These are phyloP conservation scores for Ips nitidus DNA, from an alignment of 1,140 invertebrate species.

Conservation along the genomic window DNA sequence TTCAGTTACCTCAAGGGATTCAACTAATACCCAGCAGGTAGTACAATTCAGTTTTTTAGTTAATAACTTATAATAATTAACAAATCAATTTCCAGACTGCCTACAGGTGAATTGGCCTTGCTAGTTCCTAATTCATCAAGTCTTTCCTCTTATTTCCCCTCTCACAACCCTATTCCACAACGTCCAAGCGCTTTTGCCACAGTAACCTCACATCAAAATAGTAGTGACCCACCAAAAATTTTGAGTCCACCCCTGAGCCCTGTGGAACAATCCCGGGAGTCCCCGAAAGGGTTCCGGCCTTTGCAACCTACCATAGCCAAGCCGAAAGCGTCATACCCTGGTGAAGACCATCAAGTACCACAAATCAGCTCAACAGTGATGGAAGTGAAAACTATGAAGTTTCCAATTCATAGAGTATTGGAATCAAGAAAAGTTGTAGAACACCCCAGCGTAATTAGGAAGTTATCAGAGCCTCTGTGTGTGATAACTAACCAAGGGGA, in stretches of 20 bases:
- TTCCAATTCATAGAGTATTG: conserved; percentile 42
- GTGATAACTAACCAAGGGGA: conserved; percentile 50
- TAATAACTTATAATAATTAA: background rate
- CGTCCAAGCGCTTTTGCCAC: conserved; percentile 49
- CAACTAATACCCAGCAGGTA: conserved; percentile 64
- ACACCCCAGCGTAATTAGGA: conserved; percentile 36
- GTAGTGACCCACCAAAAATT: conserved; percentile 23
- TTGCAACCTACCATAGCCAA: conserved; percentile 27
- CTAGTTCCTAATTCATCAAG: conserved; percentile 57
- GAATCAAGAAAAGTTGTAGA: conserved; percentile 27
- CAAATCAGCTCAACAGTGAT: conserved; percentile 43
- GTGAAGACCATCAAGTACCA: conserved; percentile 43
- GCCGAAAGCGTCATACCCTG: conserved; percentile 25
- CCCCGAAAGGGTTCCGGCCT: conserved; percentile 43
- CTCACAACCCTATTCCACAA: conserved; percentile 13
- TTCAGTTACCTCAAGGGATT: conserved; percentile 55
- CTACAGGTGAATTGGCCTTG: conserved; percentile 65
- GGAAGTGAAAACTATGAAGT: conserved; percentile 45
- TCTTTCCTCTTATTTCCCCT: conserved; percentile 42
- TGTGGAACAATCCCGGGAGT: conserved; percentile 27
- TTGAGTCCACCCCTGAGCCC: conserved; percentile 47
- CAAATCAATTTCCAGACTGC: conserved; percentile 47
- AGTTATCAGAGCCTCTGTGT: conserved; percentile 45
- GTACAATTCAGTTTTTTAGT: background rate
- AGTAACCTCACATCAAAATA: conserved; percentile 42